Evolutionary conservation across 2,888 invertebrate species (phyloP), one percentile per base, ranked within the genome.

Genomic region (Andricus curvator): DNA sequence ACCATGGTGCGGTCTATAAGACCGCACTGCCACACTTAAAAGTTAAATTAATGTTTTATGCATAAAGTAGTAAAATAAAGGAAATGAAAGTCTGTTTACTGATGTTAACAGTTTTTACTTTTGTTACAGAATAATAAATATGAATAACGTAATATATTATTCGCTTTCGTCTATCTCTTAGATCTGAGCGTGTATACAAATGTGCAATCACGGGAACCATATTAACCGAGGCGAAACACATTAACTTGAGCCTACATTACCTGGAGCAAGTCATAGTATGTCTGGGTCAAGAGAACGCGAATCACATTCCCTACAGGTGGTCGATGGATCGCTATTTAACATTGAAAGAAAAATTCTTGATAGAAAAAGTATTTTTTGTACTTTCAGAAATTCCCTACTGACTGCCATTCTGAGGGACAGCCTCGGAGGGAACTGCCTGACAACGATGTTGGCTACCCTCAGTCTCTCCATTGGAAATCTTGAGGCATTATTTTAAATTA

Each of bases 211-310:
- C 92, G 51, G 94, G 94, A 48, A 91, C 92, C 70, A 91, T 93
- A 51, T 88, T 94, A 74, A 92, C 90, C 66, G 94, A 94, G 88
- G 94, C 94, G 11, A 93, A 94, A 85, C 93, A 94, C 86, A 94
- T 94, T 84, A 94, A 94, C 87, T 90, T 94, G 80, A 94, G 94
- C 29, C 90, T 94, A 74, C 94, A 94, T 90, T 94, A 93, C 90
- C 87, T 94, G 85, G 94, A 94, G 87, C 94, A 94, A 90, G 94
- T 92, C 80, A 92, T 92, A 83, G 92, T 93, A 41, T 92, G 91
- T 81, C 86, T 93, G 82, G 91, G 92, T 81, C 92, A 93, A 81
- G 87, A 91, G 66, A 89, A 86, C 84, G 81, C 87, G 62, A 85
- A 84, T 83, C 93, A 93, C 86, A 90, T 93, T 82, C 93, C 93